phyloP scores from a whole-genome alignment of 2,888 invertebrate genomes.

The Ptychoptera contaminata region DNA sequence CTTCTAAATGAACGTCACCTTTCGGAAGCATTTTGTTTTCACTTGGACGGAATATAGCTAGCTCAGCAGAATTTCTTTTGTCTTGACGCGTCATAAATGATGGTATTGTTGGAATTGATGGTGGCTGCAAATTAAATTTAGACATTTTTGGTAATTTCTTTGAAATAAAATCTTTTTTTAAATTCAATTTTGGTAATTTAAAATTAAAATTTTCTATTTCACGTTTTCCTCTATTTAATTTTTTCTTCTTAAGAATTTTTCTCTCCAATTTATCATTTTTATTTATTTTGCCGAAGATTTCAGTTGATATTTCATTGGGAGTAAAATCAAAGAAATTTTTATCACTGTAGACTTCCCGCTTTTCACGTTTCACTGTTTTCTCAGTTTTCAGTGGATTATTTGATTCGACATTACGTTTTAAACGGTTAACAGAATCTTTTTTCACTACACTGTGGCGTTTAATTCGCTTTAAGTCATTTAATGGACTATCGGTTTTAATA shows the following conservation, averaged over 20 bases:
- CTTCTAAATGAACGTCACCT: constrained; percentile 11
- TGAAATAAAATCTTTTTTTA: neutral
- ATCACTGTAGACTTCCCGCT: too few species aligned
- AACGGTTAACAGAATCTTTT: neutral
- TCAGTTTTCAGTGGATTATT: too few species aligned
- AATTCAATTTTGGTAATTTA: neutral
- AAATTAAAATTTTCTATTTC: neutral
- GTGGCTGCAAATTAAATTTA: neutral
- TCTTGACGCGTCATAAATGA: neutral
- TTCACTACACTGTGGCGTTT: neutral
- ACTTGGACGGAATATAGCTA: constrained; percentile 6
- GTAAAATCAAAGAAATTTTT: too few species aligned
- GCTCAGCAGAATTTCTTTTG: constrained; percentile 1
- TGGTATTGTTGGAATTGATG: neutral
- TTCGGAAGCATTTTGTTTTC: constrained; percentile 11
- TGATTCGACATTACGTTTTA: neutral
- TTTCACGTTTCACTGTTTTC: too few species aligned
- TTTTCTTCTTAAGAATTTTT: too few species aligned
- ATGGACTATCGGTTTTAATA: neutral
- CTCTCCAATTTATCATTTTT: too few species aligned
- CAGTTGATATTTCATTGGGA: too few species aligned
- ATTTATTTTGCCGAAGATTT: too few species aligned
- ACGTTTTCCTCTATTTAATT: too few species aligned
- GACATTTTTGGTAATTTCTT: neutral
- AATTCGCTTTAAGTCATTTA: neutral